Percentiles rank a stretch among this genome's conserved stretches.
Conservation (phyloP, 2,888 invertebrate genomes). For the Griposia aprilina region DNA sequence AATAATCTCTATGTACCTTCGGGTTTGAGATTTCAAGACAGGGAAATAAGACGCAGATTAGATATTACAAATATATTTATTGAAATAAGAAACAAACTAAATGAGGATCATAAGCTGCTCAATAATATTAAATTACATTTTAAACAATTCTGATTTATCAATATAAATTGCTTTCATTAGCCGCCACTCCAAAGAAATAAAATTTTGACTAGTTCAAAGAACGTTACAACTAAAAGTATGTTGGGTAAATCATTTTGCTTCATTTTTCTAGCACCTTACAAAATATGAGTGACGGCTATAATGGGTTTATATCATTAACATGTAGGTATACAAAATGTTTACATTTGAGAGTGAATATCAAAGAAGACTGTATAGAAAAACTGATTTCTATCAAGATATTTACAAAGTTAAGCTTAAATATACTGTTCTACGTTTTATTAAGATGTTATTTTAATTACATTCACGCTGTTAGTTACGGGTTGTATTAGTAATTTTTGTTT, state of each 20-base stretch:
- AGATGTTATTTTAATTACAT: slow-evolving; percentile 68
- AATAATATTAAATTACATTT: slow-evolving; percentile 79
- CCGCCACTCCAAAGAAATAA: slow-evolving; percentile 78
- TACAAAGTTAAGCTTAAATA: slow-evolving; percentile 87
- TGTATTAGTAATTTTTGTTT: slow-evolving; percentile 48
- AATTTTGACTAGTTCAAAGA: slow-evolving; percentile 89
- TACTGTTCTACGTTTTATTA: slow-evolving; percentile 77
- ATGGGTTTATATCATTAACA: slow-evolving; percentile 65
- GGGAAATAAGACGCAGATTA: slow-evolving; percentile 74
- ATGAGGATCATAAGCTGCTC: slow-evolving; percentile 84
- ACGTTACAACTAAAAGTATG: slow-evolving; percentile 71
- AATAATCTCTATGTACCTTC: too few species aligned
- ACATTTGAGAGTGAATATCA: slow-evolving; percentile 83
- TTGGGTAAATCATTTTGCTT: slow-evolving; percentile 55
- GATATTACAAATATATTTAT: slow-evolving; percentile 90
- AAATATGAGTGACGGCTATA: slow-evolving; percentile 66
- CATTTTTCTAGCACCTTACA: slow-evolving; percentile 82
- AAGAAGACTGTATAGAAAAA: slow-evolving; percentile 86
- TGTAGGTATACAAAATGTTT: slow-evolving; percentile 86
- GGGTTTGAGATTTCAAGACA: slow-evolving; percentile 7
- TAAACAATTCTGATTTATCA: slow-evolving; percentile 69
- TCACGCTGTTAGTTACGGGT: slow-evolving; percentile 62
- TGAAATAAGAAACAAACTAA: slow-evolving; percentile 88
- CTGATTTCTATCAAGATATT: slow-evolving; percentile 85
- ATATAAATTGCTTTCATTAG: slow-evolving; percentile 70